Base-by-base conservation (phyloP, 1,140 invertebrate genomes). In the Calephelis nemesis region DNA sequence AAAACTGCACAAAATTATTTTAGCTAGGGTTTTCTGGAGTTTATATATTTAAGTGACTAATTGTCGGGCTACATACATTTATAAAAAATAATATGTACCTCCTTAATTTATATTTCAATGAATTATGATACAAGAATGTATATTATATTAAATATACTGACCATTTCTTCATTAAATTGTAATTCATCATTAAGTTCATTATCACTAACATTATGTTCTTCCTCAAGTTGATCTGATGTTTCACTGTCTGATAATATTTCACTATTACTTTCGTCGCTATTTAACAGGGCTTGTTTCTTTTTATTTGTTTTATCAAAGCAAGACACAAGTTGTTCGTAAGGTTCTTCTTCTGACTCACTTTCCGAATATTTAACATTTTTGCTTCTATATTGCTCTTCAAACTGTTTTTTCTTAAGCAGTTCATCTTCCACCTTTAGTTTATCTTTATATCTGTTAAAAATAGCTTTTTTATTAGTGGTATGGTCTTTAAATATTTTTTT, bases 341-440 rank as follows among this genome's bases (percentile, higher is more conserved):
- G 85, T 91, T 95, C 88, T 69, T 92, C 90, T 63, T 93, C 90
- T 69, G 93, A 93, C 40, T 93, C 81, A 80, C 91, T 92, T 12
- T 92, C 91, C 1, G 87, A 90, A 75, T 74, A 84, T 3, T 75
- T 74, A 12, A 74, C 70, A 67, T 81, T 74, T 65, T 87, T 72
- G 50, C 81, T 69, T 68, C 75, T 71, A 42, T 88, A 75, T 50
- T 79, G 85, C 50, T 79, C 76, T 68, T 92, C 88, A 66, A 92
- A 67, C 69, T 80, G 77, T 50, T 75, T 81, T 67, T 88, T 91
- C 65, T 89, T 91, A 6, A 71, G 70, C 7, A 90, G 71, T 65
- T 88, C 85, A 75, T 92, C 88, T 74, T 88, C 88, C 9, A 88
- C 71, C 68, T 85, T 84, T 65, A 91, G 87, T 69, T 88, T 91